Percentiles rank a stretch among this genome's conserved stretches.
These are phyloP conservation scores for Zhengitettix transpicula DNA, from an alignment of 2,888 invertebrate species.

Conservation along the genomic window DNA sequence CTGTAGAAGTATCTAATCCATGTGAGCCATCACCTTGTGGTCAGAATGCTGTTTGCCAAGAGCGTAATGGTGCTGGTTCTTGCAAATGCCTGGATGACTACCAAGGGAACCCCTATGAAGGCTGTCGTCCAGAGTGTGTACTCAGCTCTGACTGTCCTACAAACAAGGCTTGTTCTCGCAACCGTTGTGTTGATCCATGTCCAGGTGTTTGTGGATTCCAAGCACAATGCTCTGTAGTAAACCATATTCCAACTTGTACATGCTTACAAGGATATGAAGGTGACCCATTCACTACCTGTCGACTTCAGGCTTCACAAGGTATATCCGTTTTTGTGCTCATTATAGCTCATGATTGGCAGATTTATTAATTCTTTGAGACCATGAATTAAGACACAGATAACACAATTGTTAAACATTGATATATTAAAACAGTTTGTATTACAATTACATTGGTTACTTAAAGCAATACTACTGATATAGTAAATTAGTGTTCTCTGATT, in stretches of 20 bases:
- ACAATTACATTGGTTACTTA: too few relatives aligned
- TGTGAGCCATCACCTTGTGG: slow-evolving; percentile 73
- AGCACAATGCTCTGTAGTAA: slow-evolving; percentile 68
- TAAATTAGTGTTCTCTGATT: background rate
- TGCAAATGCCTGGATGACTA: slow-evolving; percentile 68
- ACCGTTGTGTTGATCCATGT: slow-evolving; percentile 74
- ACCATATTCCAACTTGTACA: slow-evolving; percentile 73
- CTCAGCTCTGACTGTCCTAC: slow-evolving; percentile 71
- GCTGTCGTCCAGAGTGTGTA: slow-evolving; percentile 75
- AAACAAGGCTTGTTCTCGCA: slow-evolving; percentile 64
- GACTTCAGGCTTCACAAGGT: slow-evolving; percentile 21
- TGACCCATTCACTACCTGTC: slow-evolving; percentile 55
- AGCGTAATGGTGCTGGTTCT: slow-evolving; percentile 60
- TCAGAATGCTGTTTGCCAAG: slow-evolving; percentile 60
- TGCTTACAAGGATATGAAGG: slow-evolving; percentile 56
- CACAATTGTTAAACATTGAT: too few relatives aligned
- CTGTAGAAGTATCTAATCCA: slow-evolving; percentile 29
- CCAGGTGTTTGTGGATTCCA: slow-evolving; percentile 69
- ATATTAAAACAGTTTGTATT: too few relatives aligned
- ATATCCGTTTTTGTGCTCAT: slow-evolving; percentile 1
- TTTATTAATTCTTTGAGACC: too few relatives aligned
- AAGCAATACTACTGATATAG: background rate
- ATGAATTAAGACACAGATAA: too few relatives aligned
- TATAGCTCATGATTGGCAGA: too few relatives aligned
- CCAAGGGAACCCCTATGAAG: slow-evolving; percentile 72